Percentiles rank a stretch among this genome's conserved stretches.
Evolutionary conservation across 1,140 invertebrate genomes (phyloP).

Genomic region (Carposina sasakii): DNA sequence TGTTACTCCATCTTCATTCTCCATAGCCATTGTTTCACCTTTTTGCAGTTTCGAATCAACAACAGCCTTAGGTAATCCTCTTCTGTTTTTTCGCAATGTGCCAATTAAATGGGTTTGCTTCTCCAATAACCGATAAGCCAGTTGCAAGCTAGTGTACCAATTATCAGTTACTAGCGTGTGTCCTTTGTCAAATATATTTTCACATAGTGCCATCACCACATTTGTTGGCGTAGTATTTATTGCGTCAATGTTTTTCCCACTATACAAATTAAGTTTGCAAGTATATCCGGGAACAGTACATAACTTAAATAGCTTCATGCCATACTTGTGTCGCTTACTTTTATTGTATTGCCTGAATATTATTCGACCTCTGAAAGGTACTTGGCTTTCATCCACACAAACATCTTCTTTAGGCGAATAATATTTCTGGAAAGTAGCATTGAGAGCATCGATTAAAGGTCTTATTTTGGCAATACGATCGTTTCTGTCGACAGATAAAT

Average conservation of each 20-base stretch:
- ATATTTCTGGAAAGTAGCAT: constrained; percentile 42
- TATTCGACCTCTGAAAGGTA: constrained; percentile 46
- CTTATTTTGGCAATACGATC: constrained; percentile 33
- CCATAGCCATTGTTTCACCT: constrained; percentile 44
- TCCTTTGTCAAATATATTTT: constrained; percentile 37
- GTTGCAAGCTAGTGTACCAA: constrained; percentile 56
- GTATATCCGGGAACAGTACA: constrained; percentile 41
- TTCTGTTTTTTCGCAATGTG: constrained; percentile 58
- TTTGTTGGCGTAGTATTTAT: constrained; percentile 42
- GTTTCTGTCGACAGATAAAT: constrained; percentile 29
- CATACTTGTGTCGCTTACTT: constrained; percentile 50
- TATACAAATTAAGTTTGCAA: constrained; percentile 41
- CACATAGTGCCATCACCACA: constrained; percentile 37
- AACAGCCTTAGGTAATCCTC: constrained; percentile 51
- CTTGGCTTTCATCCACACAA: constrained; percentile 44
- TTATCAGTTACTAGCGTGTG: constrained; percentile 60
- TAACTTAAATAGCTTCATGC: constrained; percentile 54
- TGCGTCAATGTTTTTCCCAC: constrained; percentile 37
- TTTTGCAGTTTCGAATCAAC: constrained; percentile 51
- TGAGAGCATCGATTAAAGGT: constrained; percentile 32
- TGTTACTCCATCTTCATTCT: constrained; percentile 54
- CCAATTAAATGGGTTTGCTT: constrained; percentile 65
- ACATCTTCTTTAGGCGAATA: constrained; percentile 43
- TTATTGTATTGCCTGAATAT: constrained; percentile 52
- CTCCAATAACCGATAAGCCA: constrained; percentile 51